These are phyloP conservation scores for Rhodeus uyekii DNA, from an alignment of 2,797 vertebrate species.

Conservation along the genomic window DNA sequence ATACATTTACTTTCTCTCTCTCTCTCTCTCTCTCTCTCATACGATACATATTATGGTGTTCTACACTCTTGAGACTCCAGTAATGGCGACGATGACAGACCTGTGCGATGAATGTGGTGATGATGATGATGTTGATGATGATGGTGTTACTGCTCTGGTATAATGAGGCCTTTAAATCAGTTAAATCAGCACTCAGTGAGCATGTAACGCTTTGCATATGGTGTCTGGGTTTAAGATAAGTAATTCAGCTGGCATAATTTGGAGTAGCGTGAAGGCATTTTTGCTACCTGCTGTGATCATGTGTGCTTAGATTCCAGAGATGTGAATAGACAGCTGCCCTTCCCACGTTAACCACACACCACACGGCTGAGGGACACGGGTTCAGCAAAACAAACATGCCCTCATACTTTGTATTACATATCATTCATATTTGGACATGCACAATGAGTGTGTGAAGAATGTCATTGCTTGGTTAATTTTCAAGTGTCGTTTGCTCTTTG, in stretches of 20 bases:
- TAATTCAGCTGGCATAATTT: constrained; percentile 26
- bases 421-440: not conserved
- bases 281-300: constrained; percentile 9
- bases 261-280: not conserved
- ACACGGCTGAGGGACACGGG: not conserved
- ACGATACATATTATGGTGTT: no score
- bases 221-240: not conserved
- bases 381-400: not conserved
- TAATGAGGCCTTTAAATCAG: no score
- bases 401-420: not conserved
- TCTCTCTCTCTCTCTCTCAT: no score
- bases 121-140: no score
- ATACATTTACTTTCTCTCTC: no score
- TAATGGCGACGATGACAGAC: no score
- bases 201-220: not conserved
- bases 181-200: no score
- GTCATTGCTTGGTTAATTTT: not conserved
- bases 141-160: no score
- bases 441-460: not conserved
- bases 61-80: no score
- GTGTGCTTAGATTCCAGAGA: constrained; percentile 1
- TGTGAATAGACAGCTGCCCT: constrained; percentile 13
- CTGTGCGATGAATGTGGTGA: no score
- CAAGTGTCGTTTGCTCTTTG: not conserved
- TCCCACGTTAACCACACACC: constrained; percentile 21